phyloP scores from a whole-genome alignment of 1,140 invertebrate species.

The Drosophila neocordata region DNA sequence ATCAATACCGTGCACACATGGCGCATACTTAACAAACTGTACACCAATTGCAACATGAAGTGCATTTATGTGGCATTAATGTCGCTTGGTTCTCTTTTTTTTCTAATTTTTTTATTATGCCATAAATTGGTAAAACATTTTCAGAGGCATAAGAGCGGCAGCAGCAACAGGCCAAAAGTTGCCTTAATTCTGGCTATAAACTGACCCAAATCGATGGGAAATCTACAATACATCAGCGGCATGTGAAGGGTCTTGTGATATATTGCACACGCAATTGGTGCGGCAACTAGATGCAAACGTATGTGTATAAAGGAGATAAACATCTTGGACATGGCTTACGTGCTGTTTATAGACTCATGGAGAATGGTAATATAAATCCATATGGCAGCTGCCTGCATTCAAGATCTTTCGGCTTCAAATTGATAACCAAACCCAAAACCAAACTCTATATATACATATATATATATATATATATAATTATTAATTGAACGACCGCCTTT shows the following conservation, averaged over 20 bases:
- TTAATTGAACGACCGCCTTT: conserved; percentile 63
- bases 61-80: conserved; percentile 71
- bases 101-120: conserved; percentile 49
- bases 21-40: conserved; percentile 62
- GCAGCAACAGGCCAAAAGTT: conserved; percentile 39
- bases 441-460: conserved; percentile 41
- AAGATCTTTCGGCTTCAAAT: conserved; percentile 33
- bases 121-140: conserved; percentile 60
- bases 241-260: conserved; percentile 64
- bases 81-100: conserved; percentile 39
- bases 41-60: conserved; percentile 62
- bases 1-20: conserved; percentile 56
- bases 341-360: conserved; percentile 66
- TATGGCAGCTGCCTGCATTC: conserved; percentile 43
- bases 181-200: conserved; percentile 47
- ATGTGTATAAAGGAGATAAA: conserved; percentile 36
- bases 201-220: conserved; percentile 60
- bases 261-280: conserved; percentile 56
- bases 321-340: conserved; percentile 63
- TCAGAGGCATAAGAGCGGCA: conserved; percentile 18
- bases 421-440: conserved; percentile 54
- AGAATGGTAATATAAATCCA: conserved; percentile 52
- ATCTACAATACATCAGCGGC: conserved; percentile 30
- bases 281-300: not conserved
- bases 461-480: conserved; percentile 50